Conservation (phyloP, 1,140 invertebrate genomes). For the Polypedilum vanderplanki region DNA sequence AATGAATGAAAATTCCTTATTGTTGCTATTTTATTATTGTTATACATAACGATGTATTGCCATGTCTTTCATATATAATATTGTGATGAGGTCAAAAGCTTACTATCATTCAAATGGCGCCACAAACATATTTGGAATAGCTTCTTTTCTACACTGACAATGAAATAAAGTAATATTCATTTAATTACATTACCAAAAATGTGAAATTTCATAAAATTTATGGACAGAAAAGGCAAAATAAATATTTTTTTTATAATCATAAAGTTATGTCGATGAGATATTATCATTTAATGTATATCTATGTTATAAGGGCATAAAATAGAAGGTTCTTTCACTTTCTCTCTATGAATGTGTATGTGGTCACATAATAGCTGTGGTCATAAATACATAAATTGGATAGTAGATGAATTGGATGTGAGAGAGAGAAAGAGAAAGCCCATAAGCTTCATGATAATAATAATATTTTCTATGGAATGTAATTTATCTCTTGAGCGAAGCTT, state of each 20-base stretch:
- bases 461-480: neutral
- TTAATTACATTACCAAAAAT: constrained; percentile 19
- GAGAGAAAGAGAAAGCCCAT: constrained; percentile 1
- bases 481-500: neutral
- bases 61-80: too few species aligned
- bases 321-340: too few species aligned
- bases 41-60: too few species aligned
- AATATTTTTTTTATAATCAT: neutral
- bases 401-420: neutral
- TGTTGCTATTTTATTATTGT: too few species aligned
- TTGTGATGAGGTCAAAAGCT: neutral
- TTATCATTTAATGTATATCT: neutral
- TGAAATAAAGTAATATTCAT: constrained; percentile 7
- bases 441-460: constrained; percentile 15
- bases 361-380: neutral
- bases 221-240: neutral
- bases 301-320: neutral
- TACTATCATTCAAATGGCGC: neutral
- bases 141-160: neutral
- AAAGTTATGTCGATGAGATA: constrained; percentile 13
- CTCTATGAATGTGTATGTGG: too few species aligned
- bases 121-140: neutral
- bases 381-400: neutral
- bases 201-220: neutral
- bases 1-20: neutral